Percentiles rank a stretch among this genome's conserved stretches.
These are phyloP conservation scores for Zaprionus capensis DNA, from an alignment of 1,140 invertebrate species.

Conservation along the genomic window DNA sequence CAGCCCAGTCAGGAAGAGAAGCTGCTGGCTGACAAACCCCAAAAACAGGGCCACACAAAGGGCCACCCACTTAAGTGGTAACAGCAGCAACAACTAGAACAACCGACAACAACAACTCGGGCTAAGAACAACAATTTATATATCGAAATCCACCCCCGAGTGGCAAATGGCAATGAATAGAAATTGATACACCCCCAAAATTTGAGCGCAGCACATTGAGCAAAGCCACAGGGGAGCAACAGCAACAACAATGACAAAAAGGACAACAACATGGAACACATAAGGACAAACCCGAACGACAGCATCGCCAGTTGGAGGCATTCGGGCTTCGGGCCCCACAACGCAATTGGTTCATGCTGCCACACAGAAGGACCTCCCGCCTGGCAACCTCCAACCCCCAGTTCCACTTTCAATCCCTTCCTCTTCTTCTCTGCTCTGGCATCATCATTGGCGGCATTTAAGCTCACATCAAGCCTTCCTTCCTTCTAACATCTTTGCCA, in stretches of 20 bases:
- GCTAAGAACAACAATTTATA: conserved; percentile 66
- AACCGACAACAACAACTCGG: neutral
- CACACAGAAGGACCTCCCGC: conserved; percentile 57
- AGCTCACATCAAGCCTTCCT: conserved; percentile 42
- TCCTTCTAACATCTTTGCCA: conserved; percentile 9
- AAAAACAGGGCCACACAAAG: conserved; percentile 50
- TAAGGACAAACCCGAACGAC: conserved; percentile 21
- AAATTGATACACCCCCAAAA: conserved; percentile 81
- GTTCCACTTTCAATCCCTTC: conserved; percentile 1
- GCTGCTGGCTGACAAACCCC: conserved; percentile 50
- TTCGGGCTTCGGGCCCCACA: conserved; percentile 36
- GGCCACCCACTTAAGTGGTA: conserved; percentile 74
- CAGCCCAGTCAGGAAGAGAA: neutral
- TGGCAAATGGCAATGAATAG: conserved; percentile 75
- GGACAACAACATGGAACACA: conserved; percentile 55
- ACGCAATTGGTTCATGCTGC: conserved; percentile 49
- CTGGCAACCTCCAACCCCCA: conserved; percentile 14
- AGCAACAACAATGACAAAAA: conserved; percentile 43
- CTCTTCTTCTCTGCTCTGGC: conserved; percentile 1
- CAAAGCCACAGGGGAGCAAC: conserved; percentile 58
- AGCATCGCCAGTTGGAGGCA: conserved; percentile 56
- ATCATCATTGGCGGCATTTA: conserved; percentile 73
- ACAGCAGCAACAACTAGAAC: conserved; percentile 30
- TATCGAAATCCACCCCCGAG: conserved; percentile 70
- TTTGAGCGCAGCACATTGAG: conserved; percentile 48